Conservation (phyloP, 2,113 vertebrate genomes). For the Scytalopus superciliaris region DNA sequence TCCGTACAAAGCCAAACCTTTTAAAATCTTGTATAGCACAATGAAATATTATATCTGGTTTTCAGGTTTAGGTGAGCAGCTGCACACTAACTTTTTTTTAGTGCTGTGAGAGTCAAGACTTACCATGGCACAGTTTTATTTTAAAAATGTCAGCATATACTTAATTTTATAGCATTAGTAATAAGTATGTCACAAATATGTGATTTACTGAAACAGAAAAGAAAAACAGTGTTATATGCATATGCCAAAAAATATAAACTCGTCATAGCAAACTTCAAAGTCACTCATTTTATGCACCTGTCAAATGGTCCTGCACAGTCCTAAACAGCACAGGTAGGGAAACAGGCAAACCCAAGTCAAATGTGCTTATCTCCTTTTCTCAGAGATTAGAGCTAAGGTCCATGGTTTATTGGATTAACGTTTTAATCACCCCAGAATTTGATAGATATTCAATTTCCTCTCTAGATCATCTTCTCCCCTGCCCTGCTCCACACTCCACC, state of each 20-base stretch:
- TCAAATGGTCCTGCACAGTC: not conserved
- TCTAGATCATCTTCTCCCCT: not conserved
- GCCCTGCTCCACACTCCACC: too few relatives aligned
- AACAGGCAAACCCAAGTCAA: not conserved
- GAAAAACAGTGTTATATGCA: not conserved
- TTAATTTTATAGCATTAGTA: not conserved
- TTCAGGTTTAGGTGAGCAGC: not conserved
- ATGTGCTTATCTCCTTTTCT: not conserved
- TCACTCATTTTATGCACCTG: not conserved
- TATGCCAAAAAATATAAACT: not conserved
- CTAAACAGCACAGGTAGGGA: not conserved
- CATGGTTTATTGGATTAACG: not conserved
- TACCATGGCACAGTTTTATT: not conserved
- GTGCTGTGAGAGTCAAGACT: not conserved
- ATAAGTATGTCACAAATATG: not conserved
- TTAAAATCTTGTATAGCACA: not conserved
- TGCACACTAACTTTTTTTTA: not conserved
- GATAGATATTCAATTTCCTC: not conserved
- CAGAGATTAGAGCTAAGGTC: not conserved
- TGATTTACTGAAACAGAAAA: not conserved
- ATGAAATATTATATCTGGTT: not conserved
- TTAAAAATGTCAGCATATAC: not conserved
- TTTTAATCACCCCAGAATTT: not conserved
- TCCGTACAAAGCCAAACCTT: not conserved
- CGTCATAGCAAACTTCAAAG: not conserved